A percentile compares a stretch with the other conserved stretches of the same genome.
phyloP scores from a whole-genome alignment of 2,113 vertebrate genomes.

The Lophotis ruficrista region DNA sequence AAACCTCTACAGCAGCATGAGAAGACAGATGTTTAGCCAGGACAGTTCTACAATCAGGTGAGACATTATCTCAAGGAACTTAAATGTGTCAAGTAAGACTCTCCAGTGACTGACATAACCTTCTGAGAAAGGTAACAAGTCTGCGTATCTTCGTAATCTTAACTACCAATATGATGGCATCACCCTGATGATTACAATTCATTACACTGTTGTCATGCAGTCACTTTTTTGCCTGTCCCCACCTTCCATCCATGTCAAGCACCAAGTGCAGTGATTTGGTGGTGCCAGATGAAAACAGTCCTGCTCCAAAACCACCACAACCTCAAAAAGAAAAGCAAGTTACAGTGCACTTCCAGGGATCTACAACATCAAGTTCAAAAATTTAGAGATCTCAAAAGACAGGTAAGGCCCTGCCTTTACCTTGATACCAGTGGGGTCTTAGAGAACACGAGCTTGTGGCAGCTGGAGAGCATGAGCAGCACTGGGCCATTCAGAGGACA shows the following conservation, averaged over 20 bases:
- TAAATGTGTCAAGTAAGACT: background rate
- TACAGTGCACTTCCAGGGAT: background rate
- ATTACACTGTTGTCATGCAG: background rate
- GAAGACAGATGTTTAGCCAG: background rate
- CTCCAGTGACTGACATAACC: background rate
- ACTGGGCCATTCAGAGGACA: background rate
- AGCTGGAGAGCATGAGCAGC: background rate
- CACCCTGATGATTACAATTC: background rate
- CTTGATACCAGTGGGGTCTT: fast-evolving
- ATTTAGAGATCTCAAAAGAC: background rate
- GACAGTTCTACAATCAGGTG: background rate
- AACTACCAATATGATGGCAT: background rate
- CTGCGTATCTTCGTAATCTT: background rate
- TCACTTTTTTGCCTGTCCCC: background rate
- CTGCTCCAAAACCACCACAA: background rate
- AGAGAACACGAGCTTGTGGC: background rate
- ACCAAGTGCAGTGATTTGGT: background rate
- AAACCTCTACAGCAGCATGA: background rate
- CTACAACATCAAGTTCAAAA: background rate
- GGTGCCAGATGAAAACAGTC: background rate
- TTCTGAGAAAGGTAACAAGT: background rate
- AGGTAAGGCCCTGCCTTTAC: background rate
- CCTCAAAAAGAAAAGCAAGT: background rate
- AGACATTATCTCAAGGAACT: background rate
- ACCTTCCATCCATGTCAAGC: background rate